A percentile compares a stretch with the other conserved stretches of the same genome.
These are phyloP conservation scores for Seira ritae DNA, from an alignment of 2,888 invertebrate genomes.

Conservation along the genomic window DNA sequence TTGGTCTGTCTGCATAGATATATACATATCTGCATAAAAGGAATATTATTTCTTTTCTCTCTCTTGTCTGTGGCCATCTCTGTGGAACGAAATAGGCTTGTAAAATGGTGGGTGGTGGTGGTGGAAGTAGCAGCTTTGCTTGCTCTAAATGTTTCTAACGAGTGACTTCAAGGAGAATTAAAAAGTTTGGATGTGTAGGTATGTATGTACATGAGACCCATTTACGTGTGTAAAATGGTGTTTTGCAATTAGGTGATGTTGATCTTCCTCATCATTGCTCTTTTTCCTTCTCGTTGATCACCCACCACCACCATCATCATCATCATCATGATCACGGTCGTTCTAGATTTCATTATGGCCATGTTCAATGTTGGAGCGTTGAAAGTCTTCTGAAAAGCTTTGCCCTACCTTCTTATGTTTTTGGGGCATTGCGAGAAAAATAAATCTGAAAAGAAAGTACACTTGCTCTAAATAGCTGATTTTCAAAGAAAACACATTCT, in stretches of 20 bases:
- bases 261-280: neutral
- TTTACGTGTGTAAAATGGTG: constrained; percentile 44
- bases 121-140: no score
- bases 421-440: neutral
- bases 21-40: no score
- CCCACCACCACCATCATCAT: no score
- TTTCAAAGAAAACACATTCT: no score
- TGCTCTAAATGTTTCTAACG: no score
- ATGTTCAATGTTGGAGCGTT: no score
- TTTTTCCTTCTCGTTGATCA: neutral
- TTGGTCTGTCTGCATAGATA: constrained; percentile 22
- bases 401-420: neutral
- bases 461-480: no score
- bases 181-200: no score
- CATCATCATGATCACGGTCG: no score
- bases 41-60: no score
- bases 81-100: constrained; percentile 11
- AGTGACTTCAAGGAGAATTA: constrained; percentile 26
- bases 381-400: neutral
- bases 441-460: neutral
- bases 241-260: constrained; percentile 46
- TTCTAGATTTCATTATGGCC: no score
- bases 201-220: constrained; percentile 27
- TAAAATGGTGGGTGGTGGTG: neutral
- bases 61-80: constrained; percentile 29